Base-by-base conservation (phyloP, 2,888 invertebrate genomes). In the Conistra vaccinii region DNA sequence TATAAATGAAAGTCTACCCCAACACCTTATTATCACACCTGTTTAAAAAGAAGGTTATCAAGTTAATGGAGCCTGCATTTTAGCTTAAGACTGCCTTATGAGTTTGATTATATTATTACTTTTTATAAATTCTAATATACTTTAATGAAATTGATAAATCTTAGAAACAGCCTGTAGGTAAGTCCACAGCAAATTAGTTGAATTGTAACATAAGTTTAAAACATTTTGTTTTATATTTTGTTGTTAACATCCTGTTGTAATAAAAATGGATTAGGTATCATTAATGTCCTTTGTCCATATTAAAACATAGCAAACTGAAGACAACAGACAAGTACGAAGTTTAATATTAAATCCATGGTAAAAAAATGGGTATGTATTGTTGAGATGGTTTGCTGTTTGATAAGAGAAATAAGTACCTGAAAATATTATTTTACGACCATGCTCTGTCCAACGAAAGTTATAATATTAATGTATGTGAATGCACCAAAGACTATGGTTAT, bases 361-460 rank as follows among this genome's bases (percentile, higher is more conserved):
- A 58, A 68, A 68, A 61, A 76, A 62, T 75, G 71, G 72, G 73
- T 73, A 68, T 85, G 83, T 81, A 77, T 65, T 70, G 67, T 85
- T n/a, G n/a, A 78, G 69, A 60, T 76, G 69, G 63, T 69, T 70
- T 77, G 67, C 73, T 72, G 66, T 73, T 80, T 78, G 57, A 61
- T 70, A 86, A 72, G 76, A 76, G 53, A 69, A 85, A 70, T 81
- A 87, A 80, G 88, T 86, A 86, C 86, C 86, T 86, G 88, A 86
- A 70, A 77, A 84, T 85, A 82, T 85, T 78, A 80, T 75, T 81
- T 85, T 78, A 83, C 63, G 69, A 74, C 57, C 81, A 55, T 76
- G 61, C 76, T 72, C 80, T 84, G 53, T 85, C 78, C 78, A 78
- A 85, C 73, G 61, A 77, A 73, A 17, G 9, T 32, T 63, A 62